phyloP scores from a whole-genome alignment of 2,113 vertebrate genomes.

The Malurus melanocephalus region DNA sequence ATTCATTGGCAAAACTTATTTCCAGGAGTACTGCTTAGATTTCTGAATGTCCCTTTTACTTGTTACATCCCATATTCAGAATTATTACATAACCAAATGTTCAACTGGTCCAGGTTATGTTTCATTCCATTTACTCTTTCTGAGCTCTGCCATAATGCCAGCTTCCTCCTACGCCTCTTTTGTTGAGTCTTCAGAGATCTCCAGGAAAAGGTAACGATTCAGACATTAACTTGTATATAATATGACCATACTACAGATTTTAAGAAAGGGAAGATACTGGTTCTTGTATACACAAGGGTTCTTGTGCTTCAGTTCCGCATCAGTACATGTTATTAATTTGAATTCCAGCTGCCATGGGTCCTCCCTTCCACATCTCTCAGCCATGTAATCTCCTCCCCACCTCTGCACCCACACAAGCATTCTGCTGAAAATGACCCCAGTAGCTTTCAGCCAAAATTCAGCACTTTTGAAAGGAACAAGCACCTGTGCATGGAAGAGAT shows the following conservation, averaged over 20 bases:
- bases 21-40: neutral
- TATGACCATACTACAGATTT: neutral
- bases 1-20: neutral
- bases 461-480: neutral
- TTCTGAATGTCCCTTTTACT: neutral
- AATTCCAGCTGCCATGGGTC: neutral
- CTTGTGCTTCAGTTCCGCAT: neutral
- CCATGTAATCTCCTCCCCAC: neutral
- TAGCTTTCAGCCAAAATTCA: neutral
- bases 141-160: neutral
- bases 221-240: neutral
- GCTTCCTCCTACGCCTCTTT: neutral
- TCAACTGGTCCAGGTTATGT: neutral
- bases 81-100: neutral
- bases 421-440: neutral
- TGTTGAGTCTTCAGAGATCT: neutral
- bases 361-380: neutral
- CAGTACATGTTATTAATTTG: neutral
- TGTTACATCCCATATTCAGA: neutral
- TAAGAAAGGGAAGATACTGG: neutral
- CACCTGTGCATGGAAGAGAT: neutral
- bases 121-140: neutral
- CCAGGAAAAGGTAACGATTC: neutral
- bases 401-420: neutral
- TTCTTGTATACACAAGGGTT: too few relatives aligned